Conservation (phyloP, 2,888 invertebrate genomes). For the Hypolimnas misippus region DNA sequence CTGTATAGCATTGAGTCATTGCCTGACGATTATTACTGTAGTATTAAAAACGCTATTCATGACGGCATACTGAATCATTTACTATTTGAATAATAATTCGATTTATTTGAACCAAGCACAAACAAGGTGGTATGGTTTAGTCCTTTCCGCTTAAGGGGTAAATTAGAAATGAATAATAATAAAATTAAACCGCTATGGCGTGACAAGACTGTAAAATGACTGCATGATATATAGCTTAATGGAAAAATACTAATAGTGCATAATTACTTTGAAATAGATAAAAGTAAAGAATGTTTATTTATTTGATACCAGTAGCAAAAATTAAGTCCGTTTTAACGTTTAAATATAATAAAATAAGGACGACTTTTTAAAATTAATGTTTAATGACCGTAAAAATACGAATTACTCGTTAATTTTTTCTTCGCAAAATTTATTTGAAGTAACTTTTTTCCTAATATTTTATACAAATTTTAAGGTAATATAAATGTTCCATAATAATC, state of each 20-base stretch:
- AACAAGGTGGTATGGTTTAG: too few relatives aligned
- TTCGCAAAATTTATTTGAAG: too few relatives aligned
- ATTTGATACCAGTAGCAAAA: too few relatives aligned
- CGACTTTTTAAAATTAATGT: too few relatives aligned
- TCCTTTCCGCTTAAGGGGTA: too few relatives aligned
- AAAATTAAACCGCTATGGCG: background rate
- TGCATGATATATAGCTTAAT: background rate
- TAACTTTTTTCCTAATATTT: too few relatives aligned
- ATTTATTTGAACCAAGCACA: constrained; percentile 8
- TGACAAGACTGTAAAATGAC: background rate
- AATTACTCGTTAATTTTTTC: too few relatives aligned
- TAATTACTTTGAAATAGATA: background rate
- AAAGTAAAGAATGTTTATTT: background rate
- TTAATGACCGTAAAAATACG: too few relatives aligned
- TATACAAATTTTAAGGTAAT: too few relatives aligned
- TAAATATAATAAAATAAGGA: too few relatives aligned
- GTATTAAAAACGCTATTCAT: constrained; percentile 29
- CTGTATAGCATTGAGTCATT: constrained; percentile 50
- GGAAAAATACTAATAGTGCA: background rate
- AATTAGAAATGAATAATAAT: too few relatives aligned
- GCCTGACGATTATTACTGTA: constrained; percentile 23
- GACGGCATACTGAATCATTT: constrained; percentile 27
- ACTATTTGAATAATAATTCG: constrained; percentile 19
- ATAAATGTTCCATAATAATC: background rate
- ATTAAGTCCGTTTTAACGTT: background rate